Conservation (phyloP, 2,797 vertebrate genomes). For the Benthosema pterotum region DNA sequence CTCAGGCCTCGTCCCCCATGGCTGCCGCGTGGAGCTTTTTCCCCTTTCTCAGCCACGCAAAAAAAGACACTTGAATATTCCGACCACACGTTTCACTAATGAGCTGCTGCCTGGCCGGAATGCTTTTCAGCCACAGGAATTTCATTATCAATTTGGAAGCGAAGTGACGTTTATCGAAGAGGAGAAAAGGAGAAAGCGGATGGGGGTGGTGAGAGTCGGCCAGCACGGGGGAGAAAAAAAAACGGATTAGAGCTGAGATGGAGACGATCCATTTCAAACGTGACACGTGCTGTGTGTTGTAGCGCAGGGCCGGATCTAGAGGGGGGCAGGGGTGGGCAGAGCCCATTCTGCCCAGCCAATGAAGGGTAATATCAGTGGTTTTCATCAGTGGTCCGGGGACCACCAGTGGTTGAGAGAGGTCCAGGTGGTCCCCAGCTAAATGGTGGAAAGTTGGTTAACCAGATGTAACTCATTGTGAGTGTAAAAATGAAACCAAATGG, state of each 20-base stretch:
- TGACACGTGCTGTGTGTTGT: slow-evolving; percentile 23
- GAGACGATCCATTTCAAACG: slow-evolving; percentile 62
- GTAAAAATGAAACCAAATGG: too few relatives aligned
- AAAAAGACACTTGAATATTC: slow-evolving; percentile 56
- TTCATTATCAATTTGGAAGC: slow-evolving; percentile 61
- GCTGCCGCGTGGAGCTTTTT: slow-evolving; percentile 36
- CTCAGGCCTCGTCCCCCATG: slow-evolving; percentile 39
- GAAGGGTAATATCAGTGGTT: too few relatives aligned
- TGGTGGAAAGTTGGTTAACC: too few relatives aligned
- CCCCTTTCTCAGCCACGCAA: slow-evolving; percentile 37
- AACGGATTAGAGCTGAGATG: slow-evolving; percentile 48
- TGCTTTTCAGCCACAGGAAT: slow-evolving; percentile 62
- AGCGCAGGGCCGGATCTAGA: too few relatives aligned
- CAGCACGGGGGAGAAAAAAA: slow-evolving; percentile 42
- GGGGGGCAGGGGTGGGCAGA: too few relatives aligned
- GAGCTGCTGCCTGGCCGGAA: slow-evolving; percentile 61
- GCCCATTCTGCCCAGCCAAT: too few relatives aligned
- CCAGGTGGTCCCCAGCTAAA: too few relatives aligned
- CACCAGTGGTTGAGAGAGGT: too few relatives aligned
- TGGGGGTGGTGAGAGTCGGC: slow-evolving; percentile 19
- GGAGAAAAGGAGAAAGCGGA: slow-evolving; percentile 52
- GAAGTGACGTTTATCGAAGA: slow-evolving; percentile 56
- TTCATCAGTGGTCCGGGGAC: too few relatives aligned
- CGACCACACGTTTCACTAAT: slow-evolving; percentile 56
- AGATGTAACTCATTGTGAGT: too few relatives aligned